These are phyloP conservation scores for Lonchura striata DNA, from an alignment of 2,113 vertebrate species.

Conservation along the genomic window DNA sequence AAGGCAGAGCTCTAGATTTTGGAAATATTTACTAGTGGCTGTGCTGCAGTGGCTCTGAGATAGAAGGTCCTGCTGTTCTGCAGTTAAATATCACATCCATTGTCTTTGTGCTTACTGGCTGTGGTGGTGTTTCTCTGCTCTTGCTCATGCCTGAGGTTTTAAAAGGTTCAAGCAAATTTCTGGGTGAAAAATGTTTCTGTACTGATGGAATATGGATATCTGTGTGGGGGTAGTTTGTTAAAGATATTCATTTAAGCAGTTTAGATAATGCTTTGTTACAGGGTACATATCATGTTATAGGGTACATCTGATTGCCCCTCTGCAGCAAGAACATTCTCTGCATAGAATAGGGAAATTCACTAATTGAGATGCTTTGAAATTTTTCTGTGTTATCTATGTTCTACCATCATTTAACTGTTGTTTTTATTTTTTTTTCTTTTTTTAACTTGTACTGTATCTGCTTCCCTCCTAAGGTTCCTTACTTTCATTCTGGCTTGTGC, in stretches of 20 bases:
- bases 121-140: neutral
- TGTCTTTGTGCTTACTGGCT: neutral
- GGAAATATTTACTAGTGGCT: neutral
- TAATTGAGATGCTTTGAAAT: neutral
- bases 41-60: neutral
- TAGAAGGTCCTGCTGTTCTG: neutral
- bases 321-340: neutral
- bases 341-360: neutral
- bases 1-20: neutral
- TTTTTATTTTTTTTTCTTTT: accelerated
- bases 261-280: neutral
- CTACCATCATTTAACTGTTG: accelerated
- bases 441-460: neutral
- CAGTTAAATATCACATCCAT: neutral
- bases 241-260: neutral
- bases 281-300: neutral
- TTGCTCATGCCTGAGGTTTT: neutral
- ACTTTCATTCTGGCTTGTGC: constrained; percentile 81
- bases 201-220: neutral
- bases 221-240: neutral
- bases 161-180: neutral
- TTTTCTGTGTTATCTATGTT: neutral
- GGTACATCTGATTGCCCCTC: neutral
- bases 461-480: constrained; percentile 76
- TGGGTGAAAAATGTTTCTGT: neutral